Evolutionary conservation across 1,140 invertebrate genomes (phyloP).

Genomic region (Epicauta chinensis): DNA sequence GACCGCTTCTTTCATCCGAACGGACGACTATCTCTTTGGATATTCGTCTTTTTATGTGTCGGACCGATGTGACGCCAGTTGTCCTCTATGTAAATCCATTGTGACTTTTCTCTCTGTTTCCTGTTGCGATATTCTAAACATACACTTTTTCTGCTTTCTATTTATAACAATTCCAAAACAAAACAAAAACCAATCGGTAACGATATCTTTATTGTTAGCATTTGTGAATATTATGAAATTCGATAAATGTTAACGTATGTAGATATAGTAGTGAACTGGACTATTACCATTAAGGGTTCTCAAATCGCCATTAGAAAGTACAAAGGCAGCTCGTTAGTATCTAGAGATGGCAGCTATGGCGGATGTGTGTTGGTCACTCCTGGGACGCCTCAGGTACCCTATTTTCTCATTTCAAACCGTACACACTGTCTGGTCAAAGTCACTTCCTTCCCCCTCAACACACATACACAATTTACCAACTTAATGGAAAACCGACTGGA

Average conservation of each 20-base stretch:
- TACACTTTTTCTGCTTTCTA: too few relatives aligned
- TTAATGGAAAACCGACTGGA: too few relatives aligned
- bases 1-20: conserved; percentile 4
- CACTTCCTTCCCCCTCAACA: too few relatives aligned
- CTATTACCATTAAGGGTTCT: conserved; percentile 10
- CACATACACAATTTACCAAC: too few relatives aligned
- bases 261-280: not conserved
- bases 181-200: too few relatives aligned
- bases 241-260: conserved; percentile 12
- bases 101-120: not conserved
- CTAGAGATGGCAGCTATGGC: conserved; percentile 24
- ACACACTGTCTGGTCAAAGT: not conserved
- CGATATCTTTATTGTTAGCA: not conserved
- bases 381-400: conserved; percentile 41
- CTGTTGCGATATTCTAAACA: too few relatives aligned
- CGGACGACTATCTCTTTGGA: not conserved
- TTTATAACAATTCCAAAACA: too few relatives aligned
- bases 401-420: conserved; percentile 33
- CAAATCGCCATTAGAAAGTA: conserved; percentile 30
- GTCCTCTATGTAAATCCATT: conserved; percentile 8
- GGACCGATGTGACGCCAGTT: conserved; percentile 6
- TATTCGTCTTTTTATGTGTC: conserved; percentile 10
- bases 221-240: conserved; percentile 11
- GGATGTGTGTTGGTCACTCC: conserved; percentile 36
- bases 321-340: conserved; percentile 36